Base-by-base conservation (phyloP, 1,140 invertebrate species). In the Parasteatoda tepidariorum region DNA sequence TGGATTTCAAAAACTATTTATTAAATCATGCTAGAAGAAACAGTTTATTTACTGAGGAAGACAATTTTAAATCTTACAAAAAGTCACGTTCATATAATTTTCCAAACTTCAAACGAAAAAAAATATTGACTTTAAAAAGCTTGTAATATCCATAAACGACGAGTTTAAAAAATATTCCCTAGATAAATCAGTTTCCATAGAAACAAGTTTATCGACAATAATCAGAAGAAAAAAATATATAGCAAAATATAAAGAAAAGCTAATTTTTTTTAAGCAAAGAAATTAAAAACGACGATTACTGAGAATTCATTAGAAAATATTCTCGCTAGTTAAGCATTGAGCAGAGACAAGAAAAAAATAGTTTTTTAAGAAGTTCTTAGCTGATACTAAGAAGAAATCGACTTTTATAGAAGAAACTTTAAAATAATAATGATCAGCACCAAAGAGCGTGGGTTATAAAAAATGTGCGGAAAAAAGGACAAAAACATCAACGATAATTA, bases 401-500 rank as follows among this genome's bases (percentile, higher is more conserved):
- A 41, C 30, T 79, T 79, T 79, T 79, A 68, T 79, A 26, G 62
- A 13, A 64, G 24, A 79, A 28, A 30, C 30, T 79, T 79, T 79
- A 79, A 79, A 79, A 67, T 34, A 67, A 68, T 68, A 79, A 67
- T 67, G 71, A 74, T 34, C 48, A 22, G 6, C 24, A 28, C n/a
- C 26, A 41, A 34, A 24, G 34, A 48, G n/a, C n/a, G n/a, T n/a
- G n/a, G n/a, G n/a, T n/a, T n/a, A n/a, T n/a, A n/a, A n/a, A 71
- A 55, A 55, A 55, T 22, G 9, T 22, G 22, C 2, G 15, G 22
- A 57, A 28, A 57, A 55, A 67, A 38, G 26, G 26, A 24, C 4
- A 7, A 13, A n/a, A 79, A 55, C 75, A 79, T 79, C 75, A 68
- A 79, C 48, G 75, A 48, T 68, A 79, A 79, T 79, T 79, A 79